phyloP scores from a whole-genome alignment of 2,888 invertebrate genomes.

The Volucella inflata region DNA sequence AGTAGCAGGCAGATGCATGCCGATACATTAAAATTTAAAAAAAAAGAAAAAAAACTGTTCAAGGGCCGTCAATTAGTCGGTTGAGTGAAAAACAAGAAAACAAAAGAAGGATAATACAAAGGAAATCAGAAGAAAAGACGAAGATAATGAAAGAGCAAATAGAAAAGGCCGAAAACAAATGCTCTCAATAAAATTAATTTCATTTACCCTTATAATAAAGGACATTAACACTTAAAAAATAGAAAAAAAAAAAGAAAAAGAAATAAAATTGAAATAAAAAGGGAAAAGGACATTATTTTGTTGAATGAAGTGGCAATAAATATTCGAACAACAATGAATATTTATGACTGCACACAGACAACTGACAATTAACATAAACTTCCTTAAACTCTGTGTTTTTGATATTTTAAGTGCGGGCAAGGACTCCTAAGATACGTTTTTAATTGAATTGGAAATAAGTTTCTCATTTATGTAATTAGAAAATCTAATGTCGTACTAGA shows the following conservation, averaged over 20 bases:
- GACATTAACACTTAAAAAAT: slow-evolving; percentile 54
- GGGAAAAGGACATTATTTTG: not conserved
- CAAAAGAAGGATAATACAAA: not conserved
- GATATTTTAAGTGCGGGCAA: no score
- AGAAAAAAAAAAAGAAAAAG: slow-evolving; percentile 27
- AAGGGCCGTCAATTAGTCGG: slow-evolving; percentile 63
- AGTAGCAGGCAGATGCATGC: slow-evolving; percentile 60
- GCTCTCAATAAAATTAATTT: slow-evolving; percentile 52
- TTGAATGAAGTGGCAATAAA: slow-evolving; percentile 15
- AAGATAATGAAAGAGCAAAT: not conserved
- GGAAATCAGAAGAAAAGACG: not conserved
- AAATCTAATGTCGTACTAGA: no score
- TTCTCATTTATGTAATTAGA: slow-evolving; percentile 12
- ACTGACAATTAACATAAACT: slow-evolving; percentile 24
- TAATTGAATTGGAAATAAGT: not conserved
- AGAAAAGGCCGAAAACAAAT: slow-evolving; percentile 10
- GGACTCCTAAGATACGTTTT: no score
- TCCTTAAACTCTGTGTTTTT: not conserved
- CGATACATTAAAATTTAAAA: not conserved
- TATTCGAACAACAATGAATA: slow-evolving; percentile 45
- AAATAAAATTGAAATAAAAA: not conserved
- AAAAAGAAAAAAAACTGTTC: slow-evolving; percentile 30
- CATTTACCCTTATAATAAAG: slow-evolving; percentile 34
- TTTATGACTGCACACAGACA: slow-evolving; percentile 35
- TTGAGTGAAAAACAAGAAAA: slow-evolving; percentile 40